A percentile compares a stretch with the other conserved stretches of the same genome.
Conservation (phyloP, 2,888 invertebrate genomes). For the Mythimna ferrago region DNA sequence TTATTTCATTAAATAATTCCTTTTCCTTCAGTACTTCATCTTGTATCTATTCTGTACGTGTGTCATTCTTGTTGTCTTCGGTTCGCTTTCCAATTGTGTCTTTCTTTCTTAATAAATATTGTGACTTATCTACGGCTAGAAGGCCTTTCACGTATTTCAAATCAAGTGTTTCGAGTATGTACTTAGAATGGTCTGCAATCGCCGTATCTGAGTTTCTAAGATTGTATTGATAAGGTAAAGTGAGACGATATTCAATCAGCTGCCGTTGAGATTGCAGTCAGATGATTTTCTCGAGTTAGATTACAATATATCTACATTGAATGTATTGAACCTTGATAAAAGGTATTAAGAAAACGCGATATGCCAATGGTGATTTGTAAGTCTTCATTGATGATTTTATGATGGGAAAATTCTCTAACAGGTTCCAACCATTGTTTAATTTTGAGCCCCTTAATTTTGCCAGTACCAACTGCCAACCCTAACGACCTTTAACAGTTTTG, state of each 20-base stretch:
- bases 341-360: neutral
- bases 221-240: conserved; percentile 45
- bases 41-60: neutral
- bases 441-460: neutral
- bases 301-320: conserved; percentile 11
- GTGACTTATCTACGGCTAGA: neutral
- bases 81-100: no score
- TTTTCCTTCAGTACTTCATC: neutral
- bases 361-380: neutral
- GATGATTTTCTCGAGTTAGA: conserved; percentile 31
- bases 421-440: neutral
- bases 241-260: conserved; percentile 29
- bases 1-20: neutral
- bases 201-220: conserved; percentile 33
- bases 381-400: neutral
- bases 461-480: conserved; percentile 7
- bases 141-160: conserved; percentile 4
- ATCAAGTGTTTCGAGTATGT: conserved; percentile 14
- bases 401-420: neutral
- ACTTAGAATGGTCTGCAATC: conserved; percentile 13
- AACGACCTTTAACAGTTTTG: neutral
- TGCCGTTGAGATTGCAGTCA: conserved; percentile 21
- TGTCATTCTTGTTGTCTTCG: neutral
- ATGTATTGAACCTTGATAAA: conserved; percentile 9
- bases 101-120: neutral